These are phyloP conservation scores for Phalacrocorax pelagicus DNA, from an alignment of 2,113 vertebrate species.

Conservation along the genomic window DNA sequence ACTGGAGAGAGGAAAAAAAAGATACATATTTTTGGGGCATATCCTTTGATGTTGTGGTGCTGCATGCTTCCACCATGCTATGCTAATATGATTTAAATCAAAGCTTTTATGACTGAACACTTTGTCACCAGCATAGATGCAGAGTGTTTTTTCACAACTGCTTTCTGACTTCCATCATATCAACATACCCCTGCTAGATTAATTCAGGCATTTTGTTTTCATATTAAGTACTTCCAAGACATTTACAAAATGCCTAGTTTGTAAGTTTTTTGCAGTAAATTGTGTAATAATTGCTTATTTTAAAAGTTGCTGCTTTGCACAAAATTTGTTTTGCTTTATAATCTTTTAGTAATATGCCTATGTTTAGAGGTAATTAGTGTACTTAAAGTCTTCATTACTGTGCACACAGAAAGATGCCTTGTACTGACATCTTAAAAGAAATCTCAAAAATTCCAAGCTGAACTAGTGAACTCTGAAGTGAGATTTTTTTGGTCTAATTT, in stretches of 20 bases:
- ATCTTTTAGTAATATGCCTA: slow-evolving; percentile 12
- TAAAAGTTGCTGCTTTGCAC: not conserved
- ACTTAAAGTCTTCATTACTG: slow-evolving; percentile 54
- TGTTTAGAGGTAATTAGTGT: slow-evolving; percentile 44
- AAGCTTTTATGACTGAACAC: slow-evolving; percentile 42
- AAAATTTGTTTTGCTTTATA: slow-evolving; percentile 43
- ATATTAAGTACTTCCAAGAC: not conserved
- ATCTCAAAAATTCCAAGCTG: not conserved
- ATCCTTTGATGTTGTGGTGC: slow-evolving; percentile 37
- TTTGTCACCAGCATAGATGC: slow-evolving; percentile 21
- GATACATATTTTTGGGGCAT: not conserved
- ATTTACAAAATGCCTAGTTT: slow-evolving; percentile 29
- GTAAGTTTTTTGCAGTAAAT: not conserved
- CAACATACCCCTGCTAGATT: not conserved
- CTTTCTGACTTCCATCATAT: slow-evolving; percentile 2
- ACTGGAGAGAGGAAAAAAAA: not conserved
- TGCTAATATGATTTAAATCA: slow-evolving; percentile 30
- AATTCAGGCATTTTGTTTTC: slow-evolving; percentile 56
- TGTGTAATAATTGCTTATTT: slow-evolving; percentile 30
- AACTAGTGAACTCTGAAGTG: not conserved
- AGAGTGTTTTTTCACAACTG: slow-evolving; percentile 45
- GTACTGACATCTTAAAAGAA: not conserved
- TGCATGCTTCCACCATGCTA: slow-evolving; percentile 42
- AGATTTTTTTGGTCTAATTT: not conserved
- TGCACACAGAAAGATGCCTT: slow-evolving; percentile 62